Evolutionary conservation across 1,140 invertebrate genomes (phyloP).

Genomic region (Drosophila nebulosa): DNA sequence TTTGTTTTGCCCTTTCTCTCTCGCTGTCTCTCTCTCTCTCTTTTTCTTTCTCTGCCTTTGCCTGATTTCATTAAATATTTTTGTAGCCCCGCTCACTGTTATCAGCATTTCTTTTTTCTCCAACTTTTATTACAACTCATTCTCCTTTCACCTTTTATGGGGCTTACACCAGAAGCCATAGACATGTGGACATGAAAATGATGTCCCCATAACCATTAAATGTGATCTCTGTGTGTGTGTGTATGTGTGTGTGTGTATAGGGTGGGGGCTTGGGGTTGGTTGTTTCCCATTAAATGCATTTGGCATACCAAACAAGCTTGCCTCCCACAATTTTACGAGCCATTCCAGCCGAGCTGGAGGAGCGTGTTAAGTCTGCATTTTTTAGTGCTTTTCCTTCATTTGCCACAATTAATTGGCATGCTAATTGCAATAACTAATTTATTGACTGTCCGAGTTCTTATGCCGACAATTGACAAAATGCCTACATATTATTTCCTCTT

Average conservation of each 20-base stretch:
- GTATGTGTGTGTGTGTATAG: background rate
- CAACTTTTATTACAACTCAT: constrained; percentile 41
- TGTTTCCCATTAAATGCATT: constrained; percentile 48
- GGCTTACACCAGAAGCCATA: constrained; percentile 13
- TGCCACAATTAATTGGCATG: background rate
- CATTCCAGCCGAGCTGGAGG: constrained; percentile 26
- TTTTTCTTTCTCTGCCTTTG: background rate
- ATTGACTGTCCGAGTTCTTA: background rate
- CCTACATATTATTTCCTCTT: background rate
- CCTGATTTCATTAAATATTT: constrained; percentile 78
- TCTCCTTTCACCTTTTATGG: constrained; percentile 51
- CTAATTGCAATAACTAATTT: constrained; percentile 10
- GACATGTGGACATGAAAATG: constrained; percentile 40
- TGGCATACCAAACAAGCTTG: constrained; percentile 42
- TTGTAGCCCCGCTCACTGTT: constrained; percentile 49
- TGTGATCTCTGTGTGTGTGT: constrained; percentile 17
- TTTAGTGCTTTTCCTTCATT: background rate
- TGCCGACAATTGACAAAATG: background rate
- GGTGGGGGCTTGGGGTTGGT: background rate
- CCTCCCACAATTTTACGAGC: constrained; percentile 57
- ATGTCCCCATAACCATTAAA: constrained; percentile 42
- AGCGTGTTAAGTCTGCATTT: constrained; percentile 17
- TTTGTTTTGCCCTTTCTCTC: constrained; percentile 51
- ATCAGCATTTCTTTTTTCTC: constrained; percentile 26
- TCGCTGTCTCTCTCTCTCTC: background rate